phyloP scores from a whole-genome alignment of 2,888 invertebrate species.

The Athetis lepigone region DNA sequence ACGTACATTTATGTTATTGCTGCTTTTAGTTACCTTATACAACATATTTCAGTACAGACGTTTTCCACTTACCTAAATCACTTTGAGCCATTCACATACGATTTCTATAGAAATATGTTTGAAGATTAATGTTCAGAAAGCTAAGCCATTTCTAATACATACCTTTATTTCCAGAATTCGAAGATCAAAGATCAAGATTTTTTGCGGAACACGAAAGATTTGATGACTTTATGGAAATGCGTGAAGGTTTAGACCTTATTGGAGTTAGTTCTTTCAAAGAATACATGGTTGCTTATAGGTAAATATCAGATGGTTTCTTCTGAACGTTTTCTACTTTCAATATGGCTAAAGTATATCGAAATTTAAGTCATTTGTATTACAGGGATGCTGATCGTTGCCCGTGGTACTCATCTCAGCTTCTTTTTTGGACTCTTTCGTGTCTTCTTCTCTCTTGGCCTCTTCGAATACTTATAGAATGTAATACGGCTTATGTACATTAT shows the following conservation, averaged over 20 bases:
- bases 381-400: slow-evolving; percentile 89
- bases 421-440: slow-evolving; percentile 94
- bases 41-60: background rate
- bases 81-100: background rate
- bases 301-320: slow-evolving; percentile 50
- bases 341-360: slow-evolving; percentile 34
- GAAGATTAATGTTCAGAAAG: background rate
- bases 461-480: slow-evolving; percentile 94
- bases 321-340: background rate
- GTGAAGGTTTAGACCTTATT: slow-evolving; percentile 94
- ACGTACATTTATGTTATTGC: background rate
- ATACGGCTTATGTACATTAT: slow-evolving; percentile 95
- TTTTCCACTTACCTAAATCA: background rate
- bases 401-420: slow-evolving; percentile 92
- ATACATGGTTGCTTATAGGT: slow-evolving; percentile 90
- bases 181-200: slow-evolving; percentile 94
- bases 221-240: slow-evolving; percentile 96
- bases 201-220: slow-evolving; percentile 94
- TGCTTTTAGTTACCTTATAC: background rate
- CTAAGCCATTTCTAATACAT: background rate
- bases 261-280: slow-evolving; percentile 91
- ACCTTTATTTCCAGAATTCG: slow-evolving; percentile 91
- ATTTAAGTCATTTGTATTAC: slow-evolving; percentile 64
- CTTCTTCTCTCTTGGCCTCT: slow-evolving; percentile 96
- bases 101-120: background rate